Percentiles rank a stretch among this genome's conserved stretches.
phyloP scores from a whole-genome alignment of 2,888 invertebrate species.

The Agapostemon virescens region DNA sequence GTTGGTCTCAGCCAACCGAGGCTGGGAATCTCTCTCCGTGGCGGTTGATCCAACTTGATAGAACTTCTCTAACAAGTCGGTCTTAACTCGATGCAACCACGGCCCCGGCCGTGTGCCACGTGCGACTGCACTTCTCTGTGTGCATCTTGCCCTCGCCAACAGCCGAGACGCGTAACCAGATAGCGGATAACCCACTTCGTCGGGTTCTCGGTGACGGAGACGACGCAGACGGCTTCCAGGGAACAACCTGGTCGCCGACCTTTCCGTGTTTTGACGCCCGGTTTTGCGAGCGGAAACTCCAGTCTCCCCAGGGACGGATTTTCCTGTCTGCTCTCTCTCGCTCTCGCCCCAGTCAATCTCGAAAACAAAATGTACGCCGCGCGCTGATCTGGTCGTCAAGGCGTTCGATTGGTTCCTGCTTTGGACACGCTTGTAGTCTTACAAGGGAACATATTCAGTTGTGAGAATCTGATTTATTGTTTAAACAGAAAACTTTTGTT shows the following conservation, averaged over 20 bases:
- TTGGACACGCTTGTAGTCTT: no score
- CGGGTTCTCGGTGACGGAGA: conserved; percentile 17
- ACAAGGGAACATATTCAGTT: no score
- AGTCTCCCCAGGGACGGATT: neutral
- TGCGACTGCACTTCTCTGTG: conserved; percentile 44
- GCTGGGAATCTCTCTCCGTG: conserved; percentile 46
- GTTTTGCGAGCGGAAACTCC: conserved; percentile 10
- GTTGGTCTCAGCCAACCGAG: neutral
- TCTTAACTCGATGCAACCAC: conserved; percentile 66
- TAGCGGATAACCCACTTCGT: conserved; percentile 71
- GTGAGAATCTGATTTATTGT: no score
- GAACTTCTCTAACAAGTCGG: conserved; percentile 71
- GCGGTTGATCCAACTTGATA: conserved; percentile 67
- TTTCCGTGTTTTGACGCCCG: conserved; percentile 30
- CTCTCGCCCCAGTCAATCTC: neutral
- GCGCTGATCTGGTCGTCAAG: neutral
- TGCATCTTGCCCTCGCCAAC: conserved; percentile 20
- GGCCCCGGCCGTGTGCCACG: conserved; percentile 48
- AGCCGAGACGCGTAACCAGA: conserved; percentile 65
- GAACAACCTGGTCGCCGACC: neutral
- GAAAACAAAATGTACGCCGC: neutral
- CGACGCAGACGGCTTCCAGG: neutral
- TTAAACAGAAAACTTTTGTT: no score
- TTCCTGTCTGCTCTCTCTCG: neutral
- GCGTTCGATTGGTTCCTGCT: no score